phyloP scores from a whole-genome alignment of 2,113 vertebrate genomes.

The Butastur rufipennis region DNA sequence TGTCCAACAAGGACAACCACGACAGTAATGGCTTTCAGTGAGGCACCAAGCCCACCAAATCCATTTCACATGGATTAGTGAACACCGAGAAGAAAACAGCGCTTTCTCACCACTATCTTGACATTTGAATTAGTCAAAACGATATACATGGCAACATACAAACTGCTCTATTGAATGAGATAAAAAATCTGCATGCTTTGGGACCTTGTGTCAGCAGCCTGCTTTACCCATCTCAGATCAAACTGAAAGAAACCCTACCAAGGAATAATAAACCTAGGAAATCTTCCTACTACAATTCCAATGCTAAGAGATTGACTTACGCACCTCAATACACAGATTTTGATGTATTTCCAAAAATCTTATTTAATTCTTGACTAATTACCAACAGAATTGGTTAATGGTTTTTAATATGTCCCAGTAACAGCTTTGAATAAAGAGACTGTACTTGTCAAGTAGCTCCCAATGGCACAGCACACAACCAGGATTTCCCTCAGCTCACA shows the following conservation, averaged over 20 bases:
- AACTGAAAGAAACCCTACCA: background rate
- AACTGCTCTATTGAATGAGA: background rate
- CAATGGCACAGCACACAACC: fast-evolving
- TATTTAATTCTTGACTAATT: background rate
- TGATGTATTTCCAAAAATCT: background rate
- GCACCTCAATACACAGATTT: background rate
- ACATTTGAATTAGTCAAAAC: background rate
- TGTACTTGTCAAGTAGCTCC: background rate
- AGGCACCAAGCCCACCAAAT: background rate
- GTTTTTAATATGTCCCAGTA: background rate
- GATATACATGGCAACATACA: background rate
- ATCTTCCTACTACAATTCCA: background rate
- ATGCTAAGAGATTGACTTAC: background rate
- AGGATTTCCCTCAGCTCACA: background rate
- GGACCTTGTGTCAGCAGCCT: background rate
- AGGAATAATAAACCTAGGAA: background rate
- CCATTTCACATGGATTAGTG: background rate
- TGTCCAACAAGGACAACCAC: background rate
- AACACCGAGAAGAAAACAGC: background rate
- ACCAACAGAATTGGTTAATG: background rate
- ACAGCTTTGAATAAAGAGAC: background rate
- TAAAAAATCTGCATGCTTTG: background rate
- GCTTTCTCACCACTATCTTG: background rate
- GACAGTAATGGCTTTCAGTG: background rate
- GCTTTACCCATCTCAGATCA: background rate